phyloP scores from a whole-genome alignment of 2,888 invertebrate genomes.

The Philonicus albiceps region DNA sequence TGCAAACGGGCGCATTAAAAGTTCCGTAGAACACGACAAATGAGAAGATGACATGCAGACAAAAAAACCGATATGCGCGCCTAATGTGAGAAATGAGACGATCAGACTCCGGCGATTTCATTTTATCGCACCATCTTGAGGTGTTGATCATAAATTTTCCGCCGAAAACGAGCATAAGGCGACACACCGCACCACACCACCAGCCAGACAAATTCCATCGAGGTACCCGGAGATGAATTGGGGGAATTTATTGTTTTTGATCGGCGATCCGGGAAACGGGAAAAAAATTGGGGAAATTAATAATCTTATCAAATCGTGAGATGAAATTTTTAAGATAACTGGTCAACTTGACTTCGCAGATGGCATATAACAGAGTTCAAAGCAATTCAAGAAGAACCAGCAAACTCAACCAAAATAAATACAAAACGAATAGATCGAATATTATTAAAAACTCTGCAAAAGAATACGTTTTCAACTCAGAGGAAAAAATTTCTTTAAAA shows the following conservation, averaged over 20 bases:
- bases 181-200: neutral
- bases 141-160: constrained; percentile 62
- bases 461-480: neutral
- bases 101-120: constrained; percentile 33
- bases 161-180: constrained; percentile 5
- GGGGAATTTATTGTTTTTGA: constrained; percentile 40
- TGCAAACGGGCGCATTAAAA: constrained; percentile 21
- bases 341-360: neutral
- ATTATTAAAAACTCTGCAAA: neutral
- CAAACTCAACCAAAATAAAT: too few relatives aligned
- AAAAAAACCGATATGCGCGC: constrained; percentile 25
- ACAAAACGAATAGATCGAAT: neutral
- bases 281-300: constrained; percentile 29
- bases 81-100: constrained; percentile 41
- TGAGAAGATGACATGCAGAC: constrained; percentile 40
- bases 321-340: constrained; percentile 30
- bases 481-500: neutral
- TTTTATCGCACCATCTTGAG: constrained; percentile 53
- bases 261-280: constrained; percentile 32
- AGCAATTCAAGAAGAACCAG: neutral
- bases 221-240: constrained; percentile 14
- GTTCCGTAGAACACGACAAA: constrained; percentile 39
- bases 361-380: neutral
- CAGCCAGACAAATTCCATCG: neutral
- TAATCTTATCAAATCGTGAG: constrained; percentile 39